A percentile compares a stretch with the other conserved stretches of the same genome.
Conservation (phyloP, 1,140 invertebrate species). For the Trachymyrmex septentrionalis region DNA sequence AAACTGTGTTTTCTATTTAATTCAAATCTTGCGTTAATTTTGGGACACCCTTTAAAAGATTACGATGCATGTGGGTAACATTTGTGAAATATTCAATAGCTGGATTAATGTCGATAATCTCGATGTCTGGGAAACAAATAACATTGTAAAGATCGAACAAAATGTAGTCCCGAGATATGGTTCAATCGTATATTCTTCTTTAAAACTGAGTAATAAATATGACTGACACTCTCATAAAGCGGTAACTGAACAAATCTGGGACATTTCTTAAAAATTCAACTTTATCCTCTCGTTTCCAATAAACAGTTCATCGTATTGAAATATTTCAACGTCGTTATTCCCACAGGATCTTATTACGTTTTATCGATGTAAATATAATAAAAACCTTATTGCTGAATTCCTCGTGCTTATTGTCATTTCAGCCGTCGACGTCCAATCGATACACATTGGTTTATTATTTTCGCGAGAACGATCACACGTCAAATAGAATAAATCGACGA, state of each 20-base stretch:
- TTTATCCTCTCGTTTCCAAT: constrained; percentile 22
- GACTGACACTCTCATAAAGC: constrained; percentile 1
- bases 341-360: constrained; percentile 24
- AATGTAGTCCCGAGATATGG: background rate
- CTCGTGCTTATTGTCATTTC: constrained; percentile 3
- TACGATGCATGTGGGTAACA: background rate
- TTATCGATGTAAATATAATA: constrained; percentile 5
- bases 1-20: too few relatives aligned
- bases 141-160: background rate
- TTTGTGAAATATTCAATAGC: constrained; percentile 25
- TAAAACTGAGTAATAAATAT: background rate
- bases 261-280: constrained; percentile 1
- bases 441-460: constrained; percentile 56
- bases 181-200: background rate
- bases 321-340: background rate
- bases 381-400: constrained; percentile 46
- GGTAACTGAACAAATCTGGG: constrained; percentile 6
- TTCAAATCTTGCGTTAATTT: too few relatives aligned
- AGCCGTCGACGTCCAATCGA: constrained; percentile 31
- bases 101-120: background rate
- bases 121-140: background rate
- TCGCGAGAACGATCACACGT: constrained; percentile 39
- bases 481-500: constrained; percentile 38
- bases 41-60: too few relatives aligned
- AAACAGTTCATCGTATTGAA: constrained; percentile 13